Evolutionary conservation across 1,140 invertebrate species (phyloP), one percentile per base, ranked within the genome.

Genomic region (Euglossa dilemma): DNA sequence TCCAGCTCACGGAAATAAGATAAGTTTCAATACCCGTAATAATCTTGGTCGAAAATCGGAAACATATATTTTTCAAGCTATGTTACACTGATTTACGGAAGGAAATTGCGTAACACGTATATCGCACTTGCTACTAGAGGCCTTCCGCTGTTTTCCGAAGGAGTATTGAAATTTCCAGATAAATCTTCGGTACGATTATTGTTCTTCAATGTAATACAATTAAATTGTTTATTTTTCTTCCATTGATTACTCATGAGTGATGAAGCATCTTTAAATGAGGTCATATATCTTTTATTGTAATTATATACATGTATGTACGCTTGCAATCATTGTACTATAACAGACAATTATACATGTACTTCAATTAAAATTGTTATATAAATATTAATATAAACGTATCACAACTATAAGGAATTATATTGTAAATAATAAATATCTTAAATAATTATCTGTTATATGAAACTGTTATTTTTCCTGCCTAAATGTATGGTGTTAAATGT

Each of bases 91-190:
- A 78, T 79, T 80, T 72, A 59, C 45, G 36, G 52, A 16, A 80
- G 56, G 47, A 80, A 80, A 18, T 70, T 57, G 78, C 28, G 54
- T 72, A 80, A 80, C 63, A 71, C 28, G 50, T 28, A 72, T 61
- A 63, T 80, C 57, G 57, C 69, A 80, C n/a, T 14, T 59, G 52
- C 25, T 1, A 76, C 7, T 23, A 54, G 45, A 45, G n/a, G 16
- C 45, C 28, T 73, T 75, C 80, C n/a, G 52, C 8, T 75, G 71
- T 81, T 52, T 61, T 81, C 16, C 11, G 18, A 0, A n/a, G 52
- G 56, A 67, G 43, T 72, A 66, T 75, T 75, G 61, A 75, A 45
- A 63, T 56, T 72, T 73, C 59, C 59, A 36, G 71, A 81, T 75
- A 64, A 47, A 74, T 67, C 45, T 75, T 67, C 23, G 9, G 45